Conservation (phyloP, 2,113 vertebrate genomes). For the Chauna torquata region DNA sequence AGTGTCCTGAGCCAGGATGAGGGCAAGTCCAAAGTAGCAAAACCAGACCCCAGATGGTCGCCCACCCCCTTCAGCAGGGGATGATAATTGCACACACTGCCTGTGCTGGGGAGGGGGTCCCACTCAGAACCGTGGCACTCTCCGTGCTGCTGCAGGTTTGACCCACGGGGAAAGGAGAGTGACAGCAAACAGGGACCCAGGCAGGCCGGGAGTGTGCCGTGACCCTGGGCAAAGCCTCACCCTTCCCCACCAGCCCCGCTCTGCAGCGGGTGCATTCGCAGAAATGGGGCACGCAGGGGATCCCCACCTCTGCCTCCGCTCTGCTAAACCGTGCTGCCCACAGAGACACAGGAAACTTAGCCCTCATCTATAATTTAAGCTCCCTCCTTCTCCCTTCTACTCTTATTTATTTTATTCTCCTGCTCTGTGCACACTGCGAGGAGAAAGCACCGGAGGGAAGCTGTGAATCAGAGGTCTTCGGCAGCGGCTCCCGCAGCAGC, state of each 20-base stretch:
- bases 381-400: conserved; percentile 12
- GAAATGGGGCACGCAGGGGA: not conserved
- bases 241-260: not conserved
- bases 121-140: not conserved
- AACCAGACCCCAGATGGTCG: not conserved
- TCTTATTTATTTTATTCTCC: conserved; percentile 59
- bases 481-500: conserved; percentile 43
- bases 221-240: not conserved
- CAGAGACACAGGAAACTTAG: conserved; percentile 47
- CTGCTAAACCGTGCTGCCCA: not conserved
- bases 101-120: not conserved
- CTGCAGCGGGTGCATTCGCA: not conserved
- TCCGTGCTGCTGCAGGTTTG: not conserved
- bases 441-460: conserved; percentile 57
- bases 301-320: accelerated
- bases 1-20: accelerated
- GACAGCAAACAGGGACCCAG: not conserved
- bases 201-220: accelerated
- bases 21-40: not conserved
- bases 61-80: not conserved
- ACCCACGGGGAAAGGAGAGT: not conserved
- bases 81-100: not conserved
- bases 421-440: not conserved
- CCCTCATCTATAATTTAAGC: conserved; percentile 65
- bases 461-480: conserved; percentile 65